These are phyloP conservation scores for Epinephelus malabaricus DNA, from an alignment of 2,797 vertebrate species.

Conservation along the genomic window DNA sequence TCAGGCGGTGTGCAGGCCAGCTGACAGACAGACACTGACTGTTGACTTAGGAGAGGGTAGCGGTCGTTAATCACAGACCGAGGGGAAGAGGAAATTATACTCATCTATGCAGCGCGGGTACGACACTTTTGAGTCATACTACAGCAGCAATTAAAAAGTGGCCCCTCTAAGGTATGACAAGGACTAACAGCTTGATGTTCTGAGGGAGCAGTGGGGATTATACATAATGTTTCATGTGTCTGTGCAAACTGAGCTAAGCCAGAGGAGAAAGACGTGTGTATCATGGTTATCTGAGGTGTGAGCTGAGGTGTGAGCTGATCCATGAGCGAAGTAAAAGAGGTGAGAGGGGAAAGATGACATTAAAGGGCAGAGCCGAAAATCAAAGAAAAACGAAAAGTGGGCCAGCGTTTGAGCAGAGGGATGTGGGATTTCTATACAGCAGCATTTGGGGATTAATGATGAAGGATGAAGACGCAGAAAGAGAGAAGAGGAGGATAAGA, in stretches of 20 bases:
- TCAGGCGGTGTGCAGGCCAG: constrained; percentile 1
- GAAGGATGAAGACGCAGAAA: constrained; percentile 15
- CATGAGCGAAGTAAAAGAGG: constrained; percentile 18
- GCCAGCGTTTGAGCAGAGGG: not conserved
- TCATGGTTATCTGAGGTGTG: not conserved
- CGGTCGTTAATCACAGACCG: constrained; percentile 37
- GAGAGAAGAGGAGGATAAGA: not conserved
- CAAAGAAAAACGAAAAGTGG: not conserved
- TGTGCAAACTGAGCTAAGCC: not conserved
- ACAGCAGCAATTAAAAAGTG: constrained; percentile 44
- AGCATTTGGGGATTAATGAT: constrained; percentile 27
- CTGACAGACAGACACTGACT: constrained; percentile 31
- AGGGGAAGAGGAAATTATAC: constrained; percentile 40
- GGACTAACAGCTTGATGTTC: constrained; percentile 14
- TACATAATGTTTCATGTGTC: constrained; percentile 5
- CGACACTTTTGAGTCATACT: constrained; percentile 34
- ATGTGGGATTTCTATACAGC: not conserved
- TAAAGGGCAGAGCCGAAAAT: constrained; percentile 3
- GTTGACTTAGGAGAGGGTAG: constrained; percentile 43
- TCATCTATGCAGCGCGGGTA: constrained; percentile 33
- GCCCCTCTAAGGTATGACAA: not conserved
- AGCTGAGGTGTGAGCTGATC: constrained; percentile 6
- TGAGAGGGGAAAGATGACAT: constrained; percentile 1
- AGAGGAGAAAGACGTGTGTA: not conserved
- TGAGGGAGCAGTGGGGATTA: constrained; percentile 12